phyloP scores from a whole-genome alignment of 2,797 vertebrate genomes.

The Emydoidea blandingii region DNA sequence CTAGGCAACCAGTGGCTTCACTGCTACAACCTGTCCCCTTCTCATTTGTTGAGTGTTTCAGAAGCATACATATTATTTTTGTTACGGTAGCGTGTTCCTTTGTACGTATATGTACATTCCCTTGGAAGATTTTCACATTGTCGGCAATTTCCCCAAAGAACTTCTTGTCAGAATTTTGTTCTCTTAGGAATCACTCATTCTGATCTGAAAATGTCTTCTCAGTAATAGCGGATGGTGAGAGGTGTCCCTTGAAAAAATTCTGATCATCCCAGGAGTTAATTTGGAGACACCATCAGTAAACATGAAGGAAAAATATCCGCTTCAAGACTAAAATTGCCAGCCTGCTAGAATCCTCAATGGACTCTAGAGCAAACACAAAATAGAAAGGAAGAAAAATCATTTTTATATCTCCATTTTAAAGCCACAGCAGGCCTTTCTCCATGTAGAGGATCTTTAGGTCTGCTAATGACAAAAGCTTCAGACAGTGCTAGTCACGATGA shows the following conservation, averaged over 20 bases:
- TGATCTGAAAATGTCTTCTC: neutral
- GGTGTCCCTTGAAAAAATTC: neutral
- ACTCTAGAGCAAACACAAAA: neutral
- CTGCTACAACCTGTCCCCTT: neutral
- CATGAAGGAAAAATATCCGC: neutral
- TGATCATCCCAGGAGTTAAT: neutral
- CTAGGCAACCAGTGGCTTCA: neutral
- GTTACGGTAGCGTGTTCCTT: neutral
- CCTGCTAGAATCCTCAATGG: neutral
- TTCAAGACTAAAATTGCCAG: neutral
- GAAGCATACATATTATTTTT: neutral
- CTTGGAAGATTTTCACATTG: neutral
- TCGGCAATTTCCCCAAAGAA: neutral
- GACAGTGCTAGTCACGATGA: neutral
- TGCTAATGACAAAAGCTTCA: conserved; percentile 56
- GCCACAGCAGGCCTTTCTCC: conserved; percentile 17
- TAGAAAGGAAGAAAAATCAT: neutral
- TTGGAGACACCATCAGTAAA: neutral
- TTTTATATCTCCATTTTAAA: neutral
- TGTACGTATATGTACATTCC: neutral
- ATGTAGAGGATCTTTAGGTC: neutral
- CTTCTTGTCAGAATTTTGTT: neutral
- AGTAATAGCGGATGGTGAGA: neutral
- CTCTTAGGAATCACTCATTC: neutral
- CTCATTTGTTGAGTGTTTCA: neutral